Conservation (phyloP, 2,113 vertebrate genomes). For the Takifugu bimaculatus region DNA sequence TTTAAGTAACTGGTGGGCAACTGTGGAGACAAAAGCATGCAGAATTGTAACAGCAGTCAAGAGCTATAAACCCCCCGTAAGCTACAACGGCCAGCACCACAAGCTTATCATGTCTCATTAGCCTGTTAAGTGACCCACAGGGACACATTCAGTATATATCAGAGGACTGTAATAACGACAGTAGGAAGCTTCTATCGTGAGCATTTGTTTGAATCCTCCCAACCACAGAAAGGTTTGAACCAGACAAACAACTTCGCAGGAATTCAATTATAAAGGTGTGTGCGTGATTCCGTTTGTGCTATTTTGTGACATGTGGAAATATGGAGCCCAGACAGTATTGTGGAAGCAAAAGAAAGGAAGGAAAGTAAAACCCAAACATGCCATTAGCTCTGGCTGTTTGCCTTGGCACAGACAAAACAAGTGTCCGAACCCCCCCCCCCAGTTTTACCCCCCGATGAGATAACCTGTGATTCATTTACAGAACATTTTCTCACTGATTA, state of each 20-base stretch:
- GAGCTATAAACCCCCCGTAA: slow-evolving; percentile 39
- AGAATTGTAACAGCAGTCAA: slow-evolving; percentile 58
- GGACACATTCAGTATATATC: slow-evolving; percentile 36
- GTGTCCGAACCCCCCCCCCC: slow-evolving; percentile 8
- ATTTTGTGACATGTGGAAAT: background rate
- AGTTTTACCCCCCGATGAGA: no score
- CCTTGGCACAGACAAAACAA: slow-evolving; percentile 35
- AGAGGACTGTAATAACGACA: slow-evolving; percentile 11
- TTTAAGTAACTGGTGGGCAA: slow-evolving; percentile 48
- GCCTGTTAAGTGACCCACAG: slow-evolving; percentile 41
- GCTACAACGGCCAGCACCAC: slow-evolving; percentile 32
- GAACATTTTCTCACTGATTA: no score
- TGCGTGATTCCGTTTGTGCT: background rate
- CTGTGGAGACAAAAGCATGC: slow-evolving; percentile 42
- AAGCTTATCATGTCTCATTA: slow-evolving; percentile 42
- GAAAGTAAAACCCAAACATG: slow-evolving; percentile 27
- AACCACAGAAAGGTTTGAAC: background rate
- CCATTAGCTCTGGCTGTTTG: slow-evolving; percentile 34
- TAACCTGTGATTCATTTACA: no score
- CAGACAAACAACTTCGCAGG: background rate
- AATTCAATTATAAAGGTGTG: background rate
- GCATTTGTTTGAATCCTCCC: background rate
- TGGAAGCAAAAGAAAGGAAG: slow-evolving; percentile 12
- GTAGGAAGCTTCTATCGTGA: background rate
- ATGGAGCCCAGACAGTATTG: slow-evolving; percentile 6